phyloP scores from a whole-genome alignment of 2,888 invertebrate genomes.

The Abrostola triplasia region DNA sequence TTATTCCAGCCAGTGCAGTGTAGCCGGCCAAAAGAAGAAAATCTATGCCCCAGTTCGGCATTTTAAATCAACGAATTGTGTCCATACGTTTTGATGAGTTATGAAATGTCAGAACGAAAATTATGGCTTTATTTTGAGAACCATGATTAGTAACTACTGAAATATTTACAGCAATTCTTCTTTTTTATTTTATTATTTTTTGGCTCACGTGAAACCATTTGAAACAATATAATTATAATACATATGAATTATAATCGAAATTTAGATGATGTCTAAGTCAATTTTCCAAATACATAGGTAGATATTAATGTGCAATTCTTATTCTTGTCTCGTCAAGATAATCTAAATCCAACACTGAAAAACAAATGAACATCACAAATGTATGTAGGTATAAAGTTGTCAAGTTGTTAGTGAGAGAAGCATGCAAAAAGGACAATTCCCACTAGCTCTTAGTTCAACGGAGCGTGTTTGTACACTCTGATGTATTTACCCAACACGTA shows the following conservation, averaged over 20 bases:
- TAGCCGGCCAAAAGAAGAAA: neutral
- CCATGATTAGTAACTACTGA: too few relatives aligned
- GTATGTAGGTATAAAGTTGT: neutral
- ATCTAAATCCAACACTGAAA: slow-evolving; percentile 5
- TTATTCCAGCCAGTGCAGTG: neutral
- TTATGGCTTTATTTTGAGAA: too few relatives aligned
- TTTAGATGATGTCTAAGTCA: too few relatives aligned
- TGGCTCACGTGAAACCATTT: too few relatives aligned
- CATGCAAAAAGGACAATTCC: slow-evolving; percentile 2
- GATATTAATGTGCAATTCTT: too few relatives aligned
- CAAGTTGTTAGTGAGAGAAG: neutral
- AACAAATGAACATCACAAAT: slow-evolving; percentile 1
- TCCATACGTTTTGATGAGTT: slow-evolving; percentile 1
- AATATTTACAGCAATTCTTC: too few relatives aligned
- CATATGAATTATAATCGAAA: too few relatives aligned
- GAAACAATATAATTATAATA: too few relatives aligned
- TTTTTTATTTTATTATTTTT: too few relatives aligned
- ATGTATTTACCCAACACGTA: slow-evolving; percentile 36
- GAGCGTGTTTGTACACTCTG: slow-evolving; percentile 32
- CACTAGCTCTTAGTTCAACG: slow-evolving; percentile 13
- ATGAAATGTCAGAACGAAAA: neutral
- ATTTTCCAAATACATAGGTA: too few relatives aligned
- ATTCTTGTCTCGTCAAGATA: too few relatives aligned
- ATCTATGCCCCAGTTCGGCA: neutral
- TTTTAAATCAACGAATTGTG: slow-evolving; percentile 1